Conservation (phyloP, 1,140 invertebrate species). For the Drosophila suzukii region DNA sequence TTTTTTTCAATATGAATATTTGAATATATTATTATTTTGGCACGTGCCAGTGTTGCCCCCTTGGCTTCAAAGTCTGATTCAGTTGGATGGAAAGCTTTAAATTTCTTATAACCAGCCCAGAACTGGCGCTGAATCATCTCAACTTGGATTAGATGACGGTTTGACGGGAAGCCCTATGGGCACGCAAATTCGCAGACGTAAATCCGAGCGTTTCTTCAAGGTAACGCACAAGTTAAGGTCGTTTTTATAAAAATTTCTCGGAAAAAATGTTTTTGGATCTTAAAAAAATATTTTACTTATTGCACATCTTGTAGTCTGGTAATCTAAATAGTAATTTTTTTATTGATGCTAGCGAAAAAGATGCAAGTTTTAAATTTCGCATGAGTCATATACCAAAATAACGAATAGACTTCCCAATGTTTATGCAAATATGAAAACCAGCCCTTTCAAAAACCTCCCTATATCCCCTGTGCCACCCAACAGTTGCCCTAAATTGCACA, state of each 20-base stretch:
- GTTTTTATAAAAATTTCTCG: neutral
- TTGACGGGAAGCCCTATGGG: conserved; percentile 13
- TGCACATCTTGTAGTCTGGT: too few species aligned
- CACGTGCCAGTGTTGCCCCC: conserved; percentile 26
- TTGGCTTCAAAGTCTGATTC: conserved; percentile 31
- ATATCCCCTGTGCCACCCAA: neutral
- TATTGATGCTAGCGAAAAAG: too few species aligned
- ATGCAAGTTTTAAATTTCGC: conserved; percentile 15
- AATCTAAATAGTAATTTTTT: too few species aligned
- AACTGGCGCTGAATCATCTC: conserved; percentile 26
- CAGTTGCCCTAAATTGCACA: conserved; percentile 44
- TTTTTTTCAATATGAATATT: too few species aligned
- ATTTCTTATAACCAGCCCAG: conserved; percentile 21
- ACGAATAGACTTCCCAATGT: conserved; percentile 23
- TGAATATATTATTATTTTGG: conserved; percentile 19
- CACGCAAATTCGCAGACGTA: conserved; percentile 30
- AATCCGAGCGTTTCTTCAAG: conserved; percentile 9
- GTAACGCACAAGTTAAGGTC: neutral
- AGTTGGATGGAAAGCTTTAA: conserved; percentile 36
- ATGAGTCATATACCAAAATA: conserved; percentile 16
- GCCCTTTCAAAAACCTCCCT: neutral
- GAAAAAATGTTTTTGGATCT: neutral
- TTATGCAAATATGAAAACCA: conserved; percentile 48
- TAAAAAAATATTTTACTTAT: neutral
- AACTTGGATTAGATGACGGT: conserved; percentile 27